A percentile compares a stretch with the other conserved stretches of the same genome.
These are phyloP conservation scores for Gobionotothen gibberifrons DNA, from an alignment of 2,797 vertebrate genomes.

Conservation along the genomic window DNA sequence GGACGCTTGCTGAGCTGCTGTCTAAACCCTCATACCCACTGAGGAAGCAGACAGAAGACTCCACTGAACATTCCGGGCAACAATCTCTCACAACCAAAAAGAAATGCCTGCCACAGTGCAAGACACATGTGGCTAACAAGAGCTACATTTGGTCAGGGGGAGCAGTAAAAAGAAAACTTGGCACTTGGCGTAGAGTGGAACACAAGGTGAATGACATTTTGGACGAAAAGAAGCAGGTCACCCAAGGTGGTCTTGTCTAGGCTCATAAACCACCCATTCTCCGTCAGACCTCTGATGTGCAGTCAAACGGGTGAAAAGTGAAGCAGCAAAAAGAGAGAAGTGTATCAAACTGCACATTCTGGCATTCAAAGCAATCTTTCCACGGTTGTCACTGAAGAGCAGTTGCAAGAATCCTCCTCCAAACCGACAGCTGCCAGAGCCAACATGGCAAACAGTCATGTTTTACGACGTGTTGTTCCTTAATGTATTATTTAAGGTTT, in stretches of 20 bases:
- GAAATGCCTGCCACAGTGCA: neutral
- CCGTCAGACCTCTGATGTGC: constrained; percentile 18
- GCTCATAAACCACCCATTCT: constrained; percentile 44
- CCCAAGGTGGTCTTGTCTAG: constrained; percentile 52
- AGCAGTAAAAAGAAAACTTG: constrained; percentile 34
- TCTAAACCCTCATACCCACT: constrained; percentile 3
- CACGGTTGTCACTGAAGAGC: constrained; percentile 40
- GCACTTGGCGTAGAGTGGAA: constrained; percentile 32
- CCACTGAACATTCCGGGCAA: constrained; percentile 10
- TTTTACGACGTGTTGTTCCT: constrained; percentile 66
- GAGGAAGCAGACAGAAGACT: constrained; percentile 10
- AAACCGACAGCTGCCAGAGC: constrained; percentile 41
- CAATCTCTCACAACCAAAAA: constrained; percentile 7
- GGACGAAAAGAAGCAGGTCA: constrained; percentile 44
- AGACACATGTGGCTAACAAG: constrained; percentile 29
- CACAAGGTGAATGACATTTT: constrained; percentile 63
- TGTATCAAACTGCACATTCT: constrained; percentile 32
- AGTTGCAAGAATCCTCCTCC: constrained; percentile 36
- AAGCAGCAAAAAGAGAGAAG: constrained; percentile 25
- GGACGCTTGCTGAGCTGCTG: constrained; percentile 16
- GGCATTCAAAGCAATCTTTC: constrained; percentile 34
- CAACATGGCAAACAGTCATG: constrained; percentile 61
- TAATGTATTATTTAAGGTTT: constrained; percentile 67
- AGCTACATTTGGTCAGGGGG: constrained; percentile 30
- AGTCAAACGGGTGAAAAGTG: constrained; percentile 37